A percentile compares a stretch with the other conserved stretches of the same genome.
Conservation (phyloP, 1,140 invertebrate species). For the Dufourea novaeangliae region DNA sequence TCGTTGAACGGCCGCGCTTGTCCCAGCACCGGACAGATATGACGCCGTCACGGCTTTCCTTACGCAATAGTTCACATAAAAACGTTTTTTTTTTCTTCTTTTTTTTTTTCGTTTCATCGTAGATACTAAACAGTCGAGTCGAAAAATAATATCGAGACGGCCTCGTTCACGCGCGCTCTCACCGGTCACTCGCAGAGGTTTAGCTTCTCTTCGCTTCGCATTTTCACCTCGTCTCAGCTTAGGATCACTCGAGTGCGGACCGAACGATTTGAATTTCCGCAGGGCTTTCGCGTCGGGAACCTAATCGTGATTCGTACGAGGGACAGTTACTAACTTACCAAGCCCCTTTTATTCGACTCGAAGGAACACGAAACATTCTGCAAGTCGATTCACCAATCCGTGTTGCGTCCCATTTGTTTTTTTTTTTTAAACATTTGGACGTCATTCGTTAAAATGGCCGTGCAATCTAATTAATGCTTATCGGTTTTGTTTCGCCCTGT, state of each 20-base stretch:
- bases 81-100: constrained; percentile 69
- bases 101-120: too few relatives aligned
- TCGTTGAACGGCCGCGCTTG: not conserved
- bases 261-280: constrained; percentile 24
- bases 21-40: constrained; percentile 20
- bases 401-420: not conserved
- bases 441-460: too few relatives aligned
- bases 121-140: constrained; percentile 78
- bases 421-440: not conserved
- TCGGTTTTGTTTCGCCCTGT: too few relatives aligned
- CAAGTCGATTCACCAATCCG: not conserved
- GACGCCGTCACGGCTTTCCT: constrained; percentile 57
- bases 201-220: constrained; percentile 27
- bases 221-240: constrained; percentile 51
- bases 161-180: constrained; percentile 43
- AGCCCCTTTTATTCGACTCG: constrained; percentile 2
- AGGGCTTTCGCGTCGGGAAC: not conserved
- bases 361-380: not conserved
- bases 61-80: constrained; percentile 76
- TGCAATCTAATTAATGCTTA: too few relatives aligned
- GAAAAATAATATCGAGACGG: constrained; percentile 78
- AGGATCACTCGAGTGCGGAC: constrained; percentile 51
- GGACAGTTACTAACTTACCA: too few relatives aligned
- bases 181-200: constrained; percentile 30
- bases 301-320: not conserved